Percentiles rank a stretch among this genome's conserved stretches.
Evolutionary conservation across 2,113 vertebrate species (phyloP).

Genomic region (Diglossa brunneiventris): DNA sequence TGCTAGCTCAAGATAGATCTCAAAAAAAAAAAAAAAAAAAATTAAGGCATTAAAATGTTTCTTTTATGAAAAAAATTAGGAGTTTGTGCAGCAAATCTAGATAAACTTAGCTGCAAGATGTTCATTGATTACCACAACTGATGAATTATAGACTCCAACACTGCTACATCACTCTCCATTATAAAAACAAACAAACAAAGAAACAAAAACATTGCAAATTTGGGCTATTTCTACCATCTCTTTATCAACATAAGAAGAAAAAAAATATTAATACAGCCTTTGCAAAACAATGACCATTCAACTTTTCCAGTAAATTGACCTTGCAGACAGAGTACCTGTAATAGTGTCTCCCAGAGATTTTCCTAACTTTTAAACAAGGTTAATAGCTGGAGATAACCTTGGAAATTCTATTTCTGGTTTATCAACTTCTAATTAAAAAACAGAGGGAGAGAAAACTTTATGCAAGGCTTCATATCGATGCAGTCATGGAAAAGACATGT

Average conservation of each 20-base stretch:
- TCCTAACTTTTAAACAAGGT: neutral
- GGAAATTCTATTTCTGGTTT: neutral
- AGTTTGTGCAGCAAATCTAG: neutral
- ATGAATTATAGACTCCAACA: neutral
- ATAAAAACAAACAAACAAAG: neutral
- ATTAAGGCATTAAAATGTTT: neutral
- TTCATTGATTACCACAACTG: neutral
- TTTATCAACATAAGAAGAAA: neutral
- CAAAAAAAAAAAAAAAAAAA: neutral
- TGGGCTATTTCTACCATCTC: neutral
- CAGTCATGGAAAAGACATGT: neutral
- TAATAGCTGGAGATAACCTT: neutral
- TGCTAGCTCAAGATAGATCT: neutral
- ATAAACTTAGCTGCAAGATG: neutral
- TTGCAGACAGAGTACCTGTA: neutral
- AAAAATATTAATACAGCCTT: neutral
- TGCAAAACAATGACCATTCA: neutral
- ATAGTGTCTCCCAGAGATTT: neutral
- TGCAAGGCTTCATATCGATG: neutral
- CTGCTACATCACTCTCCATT: neutral
- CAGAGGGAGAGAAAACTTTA: fast-evolving
- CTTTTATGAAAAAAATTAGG: neutral
- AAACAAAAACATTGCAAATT: neutral
- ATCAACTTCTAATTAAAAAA: neutral
- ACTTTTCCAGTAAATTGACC: neutral